Conservation (phyloP, 2,113 vertebrate species). For the Aythya baeri region DNA sequence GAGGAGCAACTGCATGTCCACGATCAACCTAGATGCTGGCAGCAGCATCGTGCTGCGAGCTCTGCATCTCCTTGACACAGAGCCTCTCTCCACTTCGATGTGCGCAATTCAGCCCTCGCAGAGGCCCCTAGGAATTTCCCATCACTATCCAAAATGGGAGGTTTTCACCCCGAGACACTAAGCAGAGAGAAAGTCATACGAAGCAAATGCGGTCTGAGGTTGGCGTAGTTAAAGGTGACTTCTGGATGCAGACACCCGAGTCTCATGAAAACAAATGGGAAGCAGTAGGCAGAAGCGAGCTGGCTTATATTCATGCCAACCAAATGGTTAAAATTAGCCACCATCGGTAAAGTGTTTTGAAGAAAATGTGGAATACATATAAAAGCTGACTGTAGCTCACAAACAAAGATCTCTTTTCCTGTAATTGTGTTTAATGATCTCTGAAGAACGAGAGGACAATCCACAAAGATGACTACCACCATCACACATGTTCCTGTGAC, state of each 20-base stretch:
- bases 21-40: not conserved
- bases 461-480: constrained; percentile 57
- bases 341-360: constrained; percentile 30
- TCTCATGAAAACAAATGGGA: constrained; percentile 46
- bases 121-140: constrained; percentile 46
- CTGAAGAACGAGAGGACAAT: constrained; percentile 61
- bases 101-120: constrained; percentile 23
- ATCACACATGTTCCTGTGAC: constrained; percentile 59
- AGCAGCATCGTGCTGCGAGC: not conserved
- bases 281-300: constrained; percentile 29
- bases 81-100: not conserved
- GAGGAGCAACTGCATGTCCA: not conserved
- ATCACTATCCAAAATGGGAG: constrained; percentile 23
- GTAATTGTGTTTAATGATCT: constrained; percentile 62
- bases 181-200: not conserved
- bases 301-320: constrained; percentile 21
- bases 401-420: constrained; percentile 60
- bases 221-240: constrained; percentile 45
- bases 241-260: constrained; percentile 35
- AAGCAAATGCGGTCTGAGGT: not conserved
- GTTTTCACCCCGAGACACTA: not conserved
- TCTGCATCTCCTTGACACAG: not conserved
- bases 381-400: constrained; percentile 51
- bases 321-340: constrained; percentile 56
- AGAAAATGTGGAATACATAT: constrained; percentile 61